These are phyloP conservation scores for Nipponacmea schrenckii DNA, from an alignment of 2,888 invertebrate genomes.

Conservation along the genomic window DNA sequence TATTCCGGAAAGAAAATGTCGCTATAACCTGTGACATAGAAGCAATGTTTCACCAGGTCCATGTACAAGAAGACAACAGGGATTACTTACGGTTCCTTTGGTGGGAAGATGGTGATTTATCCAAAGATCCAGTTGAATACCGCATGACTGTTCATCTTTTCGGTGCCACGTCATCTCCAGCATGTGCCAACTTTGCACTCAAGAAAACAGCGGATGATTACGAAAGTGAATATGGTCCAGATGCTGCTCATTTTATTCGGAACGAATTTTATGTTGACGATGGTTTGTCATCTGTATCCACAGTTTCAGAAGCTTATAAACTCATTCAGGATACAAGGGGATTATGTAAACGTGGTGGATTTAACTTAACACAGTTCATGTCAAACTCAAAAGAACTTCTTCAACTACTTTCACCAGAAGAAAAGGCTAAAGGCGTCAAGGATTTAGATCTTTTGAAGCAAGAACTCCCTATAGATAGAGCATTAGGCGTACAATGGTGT, in stretches of 20 bases:
- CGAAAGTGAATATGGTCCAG: conserved; percentile 20
- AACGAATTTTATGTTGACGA: conserved; percentile 40
- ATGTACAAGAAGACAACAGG: conserved; percentile 17
- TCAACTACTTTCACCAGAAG: too few relatives aligned
- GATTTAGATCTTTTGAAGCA: not conserved
- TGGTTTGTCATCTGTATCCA: conserved; percentile 27
- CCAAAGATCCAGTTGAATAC: conserved; percentile 32
- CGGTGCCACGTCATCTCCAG: conserved; percentile 33
- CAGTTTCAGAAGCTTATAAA: conserved; percentile 11
- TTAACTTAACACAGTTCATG: not conserved
- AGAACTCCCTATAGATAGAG: not conserved
- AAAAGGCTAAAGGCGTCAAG: too few relatives aligned
- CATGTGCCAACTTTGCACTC: conserved; percentile 31
- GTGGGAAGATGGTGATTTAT: conserved; percentile 23
- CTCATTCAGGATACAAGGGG: not conserved
- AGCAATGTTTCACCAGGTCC: conserved; percentile 29
- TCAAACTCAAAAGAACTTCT: not conserved
- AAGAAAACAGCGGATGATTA: conserved; percentile 22
- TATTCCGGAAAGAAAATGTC: conserved; percentile 28
- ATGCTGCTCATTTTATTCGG: conserved; percentile 27
- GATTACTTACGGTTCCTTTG: conserved; percentile 32
- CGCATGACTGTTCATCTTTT: too few relatives aligned
- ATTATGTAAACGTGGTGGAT: not conserved
- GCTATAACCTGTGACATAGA: conserved; percentile 34
- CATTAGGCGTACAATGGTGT: not conserved